These are phyloP conservation scores for Hypomesus transpacificus DNA, from an alignment of 2,113 vertebrate species.

Conservation along the genomic window DNA sequence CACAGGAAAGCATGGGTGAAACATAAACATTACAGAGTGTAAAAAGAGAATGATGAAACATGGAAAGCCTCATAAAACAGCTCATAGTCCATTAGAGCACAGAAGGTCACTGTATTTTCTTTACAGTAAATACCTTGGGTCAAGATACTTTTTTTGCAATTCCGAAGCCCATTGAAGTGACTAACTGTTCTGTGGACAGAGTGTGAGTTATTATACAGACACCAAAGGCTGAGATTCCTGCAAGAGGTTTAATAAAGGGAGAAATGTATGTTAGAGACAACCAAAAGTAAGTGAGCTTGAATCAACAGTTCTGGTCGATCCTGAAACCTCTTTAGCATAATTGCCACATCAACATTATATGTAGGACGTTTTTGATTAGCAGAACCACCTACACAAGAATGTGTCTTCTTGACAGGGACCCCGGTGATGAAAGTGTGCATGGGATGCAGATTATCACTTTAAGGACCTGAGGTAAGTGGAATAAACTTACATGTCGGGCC, in stretches of 20 bases:
- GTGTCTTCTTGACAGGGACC: neutral
- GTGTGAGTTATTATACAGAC: neutral
- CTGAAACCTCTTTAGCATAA: too few species aligned
- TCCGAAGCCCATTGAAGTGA: neutral
- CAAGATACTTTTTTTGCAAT: neutral
- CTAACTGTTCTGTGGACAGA: neutral
- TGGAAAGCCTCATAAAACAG: neutral
- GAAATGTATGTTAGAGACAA: neutral
- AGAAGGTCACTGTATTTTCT: neutral
- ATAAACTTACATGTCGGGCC: constrained; percentile 1
- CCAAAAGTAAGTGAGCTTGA: too few species aligned
- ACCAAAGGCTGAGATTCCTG: neutral
- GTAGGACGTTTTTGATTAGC: too few species aligned
- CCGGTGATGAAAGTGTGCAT: neutral
- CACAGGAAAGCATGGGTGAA: neutral
- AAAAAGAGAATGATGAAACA: neutral
- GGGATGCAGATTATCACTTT: neutral
- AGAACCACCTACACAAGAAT: too few species aligned
- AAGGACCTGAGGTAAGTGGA: neutral
- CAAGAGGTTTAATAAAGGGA: neutral
- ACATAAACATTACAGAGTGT: constrained; percentile 3
- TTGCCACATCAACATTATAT: too few species aligned
- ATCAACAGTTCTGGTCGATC: too few species aligned
- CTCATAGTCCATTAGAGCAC: neutral
- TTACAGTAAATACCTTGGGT: neutral